Conservation (phyloP, 1,140 invertebrate species). For the Apis florea region DNA sequence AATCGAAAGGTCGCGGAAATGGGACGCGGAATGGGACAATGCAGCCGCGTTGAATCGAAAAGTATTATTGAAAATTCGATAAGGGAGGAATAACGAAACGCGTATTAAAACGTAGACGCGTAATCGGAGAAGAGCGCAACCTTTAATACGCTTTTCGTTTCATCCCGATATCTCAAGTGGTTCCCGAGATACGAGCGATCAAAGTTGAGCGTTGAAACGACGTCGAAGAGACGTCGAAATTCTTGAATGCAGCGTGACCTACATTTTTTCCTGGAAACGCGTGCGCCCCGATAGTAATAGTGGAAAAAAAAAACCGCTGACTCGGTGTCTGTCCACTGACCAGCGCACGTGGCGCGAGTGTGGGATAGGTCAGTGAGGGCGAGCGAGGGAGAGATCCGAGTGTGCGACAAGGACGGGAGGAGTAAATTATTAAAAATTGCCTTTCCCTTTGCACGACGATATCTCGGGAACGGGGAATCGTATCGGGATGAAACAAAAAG, state of each 20-base stretch:
- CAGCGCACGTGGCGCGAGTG: neutral
- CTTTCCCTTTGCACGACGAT: neutral
- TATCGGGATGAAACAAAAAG: neutral
- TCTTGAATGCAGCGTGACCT: neutral
- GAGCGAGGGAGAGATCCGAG: neutral
- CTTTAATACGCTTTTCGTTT: neutral
- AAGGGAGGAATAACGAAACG: neutral
- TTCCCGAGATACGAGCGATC: neutral
- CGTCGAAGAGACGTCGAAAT: no score
- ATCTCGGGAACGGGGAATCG: neutral
- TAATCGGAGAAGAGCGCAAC: neutral
- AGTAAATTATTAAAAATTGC: constrained; percentile 6
- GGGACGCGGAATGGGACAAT: no score
- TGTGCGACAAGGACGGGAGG: neutral
- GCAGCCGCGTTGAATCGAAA: neutral
- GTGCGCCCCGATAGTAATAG: neutral
- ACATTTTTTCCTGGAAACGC: constrained; percentile 15
- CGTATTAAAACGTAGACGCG: rapidly evolving
- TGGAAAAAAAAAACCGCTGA: constrained; percentile 11
- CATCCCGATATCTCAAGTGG: neutral
- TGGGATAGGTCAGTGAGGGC: neutral
- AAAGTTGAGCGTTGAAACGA: neutral
- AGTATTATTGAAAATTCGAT: neutral
- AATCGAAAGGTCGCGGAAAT: neutral
- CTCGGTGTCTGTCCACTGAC: constrained; percentile 2